Evolutionary conservation across 2,113 vertebrate genomes (phyloP), one percentile per base, ranked within the genome.

Genomic region (Ctenodactylus gundi): DNA sequence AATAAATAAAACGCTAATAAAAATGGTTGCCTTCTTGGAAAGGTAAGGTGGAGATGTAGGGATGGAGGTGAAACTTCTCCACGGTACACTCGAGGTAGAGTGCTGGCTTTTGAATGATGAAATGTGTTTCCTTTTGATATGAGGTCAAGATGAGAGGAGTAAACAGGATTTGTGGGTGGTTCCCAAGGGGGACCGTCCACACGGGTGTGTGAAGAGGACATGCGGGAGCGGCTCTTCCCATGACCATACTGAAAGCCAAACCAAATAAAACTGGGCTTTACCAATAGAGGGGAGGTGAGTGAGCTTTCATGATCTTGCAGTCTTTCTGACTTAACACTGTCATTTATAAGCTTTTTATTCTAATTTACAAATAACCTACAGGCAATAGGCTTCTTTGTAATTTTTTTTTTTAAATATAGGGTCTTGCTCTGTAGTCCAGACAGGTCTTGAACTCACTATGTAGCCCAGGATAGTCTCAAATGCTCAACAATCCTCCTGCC

Each of bases 131-230:
- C 36, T 81, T 36, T 76, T 76, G 44, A 41, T 53, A 49, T 67
- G 13, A 84, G 93, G 46, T 62, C 62, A 70, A 62, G 55, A 29
- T n/a, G 62, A 65, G 46, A 51, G n/a, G 75, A 39, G 80, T 15
- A 15, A n/a, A 60, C 25, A 29, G 23, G 13, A 31, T 27, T 80
- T 25, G n/a, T 7, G 67, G 57, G 36, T 12, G 1, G 15, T 27
- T 39, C 39, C 13, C 11, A 12, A 49, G 60, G 34, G 23, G 39
- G 76, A 57, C 78, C 17, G 1, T 12, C 75, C 23, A 8, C 51
- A 7, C 0, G 18, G 72, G 81, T 0, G 27, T 7, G 10, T 8
- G 4, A 23, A 2, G 11, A 7, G 39, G 41, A 15, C 11, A 70
- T 60, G 44, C 12, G 17, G 1, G 11, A 0, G 34, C 41, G 9